Evolutionary conservation across 1,140 invertebrate genomes (phyloP), one percentile per base, ranked within the genome.

Genomic region (Diploscapter pachys): DNA sequence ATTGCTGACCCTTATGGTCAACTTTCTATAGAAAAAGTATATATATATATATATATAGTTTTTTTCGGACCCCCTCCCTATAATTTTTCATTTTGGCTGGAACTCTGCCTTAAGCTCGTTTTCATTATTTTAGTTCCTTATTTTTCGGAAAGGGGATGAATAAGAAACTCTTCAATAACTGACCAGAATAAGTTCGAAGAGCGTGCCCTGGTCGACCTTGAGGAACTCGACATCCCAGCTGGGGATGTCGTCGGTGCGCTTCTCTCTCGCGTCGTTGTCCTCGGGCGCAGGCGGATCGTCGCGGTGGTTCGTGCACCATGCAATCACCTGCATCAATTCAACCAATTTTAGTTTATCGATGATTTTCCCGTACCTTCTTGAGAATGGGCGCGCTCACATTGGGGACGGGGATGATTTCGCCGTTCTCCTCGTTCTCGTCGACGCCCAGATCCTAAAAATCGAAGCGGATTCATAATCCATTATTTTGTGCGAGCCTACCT

Each of bases 371-470:
- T 0, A 98, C 95, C 87, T 99, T 99, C 77, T 92, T 92, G 5
- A 99, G 86, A 80, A 99, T 99, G 31, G 94, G 93, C 0, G 95
- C 95, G 87, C 97, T 98, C 0, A 99, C 96, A 87, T 99, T 99
- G 0, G 95, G 96, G 57, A 99, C 87, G 4, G 96, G 96, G 2
- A 99, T 95, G 49, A 96, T 90, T 87, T 98, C 95, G 81, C 86
- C 86, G 57, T 87, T 85, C 76, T 93, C 61, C 4, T 73, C 72
- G 5, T 71, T 73, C 11, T 96, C 94, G 83, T 96, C 94, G 91
- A 98, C 93, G 13, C 95, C 91, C 75, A 90, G 82, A 85, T 86
- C 84, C 63, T 31, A 1, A 31, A 31, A 31, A 31, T 31, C 31
- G 31, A 31, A 31, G 31, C 31, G 31, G 31, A 31, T 31, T 31